Percentiles rank a stretch among this genome's conserved stretches.
Conservation (phyloP, 2,888 invertebrate species). For the Ochropleura leucogaster region DNA sequence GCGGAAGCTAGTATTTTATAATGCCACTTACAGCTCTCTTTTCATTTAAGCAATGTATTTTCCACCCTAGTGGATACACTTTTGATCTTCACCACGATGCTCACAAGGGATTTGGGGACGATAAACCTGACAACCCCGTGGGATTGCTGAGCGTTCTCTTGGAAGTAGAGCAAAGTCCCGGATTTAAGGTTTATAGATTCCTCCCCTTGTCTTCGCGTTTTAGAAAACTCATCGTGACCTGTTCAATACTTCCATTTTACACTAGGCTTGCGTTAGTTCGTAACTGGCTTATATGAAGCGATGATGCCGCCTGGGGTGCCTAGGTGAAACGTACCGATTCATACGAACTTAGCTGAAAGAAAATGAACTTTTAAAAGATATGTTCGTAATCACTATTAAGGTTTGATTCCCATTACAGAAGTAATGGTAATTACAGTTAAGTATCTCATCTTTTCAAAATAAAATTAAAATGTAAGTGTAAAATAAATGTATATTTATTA, state of each 20-base stretch:
- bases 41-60: background rate
- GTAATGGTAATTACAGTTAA: no score
- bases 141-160: background rate
- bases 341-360: background rate
- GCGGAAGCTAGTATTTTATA: no score
- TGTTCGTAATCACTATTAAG: no score
- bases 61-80: background rate
- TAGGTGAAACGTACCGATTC: background rate
- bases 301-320: background rate
- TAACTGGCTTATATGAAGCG: background rate
- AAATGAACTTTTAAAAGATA: no score
- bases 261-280: background rate
- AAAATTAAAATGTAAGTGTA: no score
- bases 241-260: background rate
- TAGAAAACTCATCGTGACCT: background rate
- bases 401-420: no score
- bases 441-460: no score
- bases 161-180: background rate
- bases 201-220: background rate
- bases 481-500: no score
- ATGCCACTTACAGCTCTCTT: background rate
- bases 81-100: background rate
- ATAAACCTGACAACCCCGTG: background rate
- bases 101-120: background rate
- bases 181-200: background rate